Conservation (phyloP, 1,140 invertebrate genomes). For the Orchestia grillus region DNA sequence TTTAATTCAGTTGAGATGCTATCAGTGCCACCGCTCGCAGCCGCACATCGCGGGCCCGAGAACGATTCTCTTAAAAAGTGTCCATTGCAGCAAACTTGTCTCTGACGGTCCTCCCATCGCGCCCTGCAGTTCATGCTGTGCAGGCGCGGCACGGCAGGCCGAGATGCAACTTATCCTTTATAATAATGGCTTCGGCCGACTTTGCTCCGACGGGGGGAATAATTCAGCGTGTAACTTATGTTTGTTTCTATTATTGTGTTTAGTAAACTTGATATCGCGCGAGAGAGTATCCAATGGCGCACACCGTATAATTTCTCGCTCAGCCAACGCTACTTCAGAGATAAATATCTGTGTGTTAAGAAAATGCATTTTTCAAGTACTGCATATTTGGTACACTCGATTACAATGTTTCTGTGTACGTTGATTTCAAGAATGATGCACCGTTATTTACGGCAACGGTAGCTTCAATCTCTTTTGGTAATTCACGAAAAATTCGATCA, state of each 20-base stretch:
- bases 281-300: not conserved
- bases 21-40: constrained; percentile 11
- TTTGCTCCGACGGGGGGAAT: not conserved
- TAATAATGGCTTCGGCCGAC: not conserved
- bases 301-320: not conserved
- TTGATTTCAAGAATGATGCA: not conserved
- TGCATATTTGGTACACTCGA: not conserved
- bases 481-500: not conserved
- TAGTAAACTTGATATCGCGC: not conserved
- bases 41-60: not conserved
- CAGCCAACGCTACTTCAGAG: not conserved
- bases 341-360: not conserved
- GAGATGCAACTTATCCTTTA: not conserved
- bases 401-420: not conserved
- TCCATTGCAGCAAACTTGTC: not conserved
- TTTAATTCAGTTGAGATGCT: constrained; percentile 54
- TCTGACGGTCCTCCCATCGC: not conserved
- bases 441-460: not conserved
- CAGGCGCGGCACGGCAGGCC: not conserved
- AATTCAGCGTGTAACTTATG: not conserved
- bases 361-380: not conserved
- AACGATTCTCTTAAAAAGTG: constrained; percentile 27
- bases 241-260: constrained; percentile 10
- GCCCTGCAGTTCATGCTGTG: not conserved
- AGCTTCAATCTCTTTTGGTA: not conserved